These are phyloP conservation scores for Parnassius mnemosyne DNA, from an alignment of 2,888 invertebrate species.

Conservation along the genomic window DNA sequence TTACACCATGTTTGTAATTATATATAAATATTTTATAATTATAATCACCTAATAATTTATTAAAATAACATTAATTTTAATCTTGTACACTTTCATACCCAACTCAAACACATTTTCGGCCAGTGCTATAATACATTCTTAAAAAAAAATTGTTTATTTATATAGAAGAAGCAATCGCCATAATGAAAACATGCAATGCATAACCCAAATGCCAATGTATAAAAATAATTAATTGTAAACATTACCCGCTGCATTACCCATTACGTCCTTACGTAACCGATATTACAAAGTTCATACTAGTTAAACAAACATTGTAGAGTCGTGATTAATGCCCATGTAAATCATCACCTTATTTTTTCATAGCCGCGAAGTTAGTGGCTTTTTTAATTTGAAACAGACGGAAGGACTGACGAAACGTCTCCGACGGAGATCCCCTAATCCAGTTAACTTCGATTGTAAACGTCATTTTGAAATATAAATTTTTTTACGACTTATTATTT, in stretches of 20 bases:
- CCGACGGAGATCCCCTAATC: constrained; percentile 4
- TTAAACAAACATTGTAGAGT: constrained; percentile 30
- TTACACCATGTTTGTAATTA: too few species aligned
- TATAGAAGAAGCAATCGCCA: too few species aligned
- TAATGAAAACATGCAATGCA: too few species aligned
- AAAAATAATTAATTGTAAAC: constrained; percentile 8
- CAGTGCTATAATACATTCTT: too few species aligned
- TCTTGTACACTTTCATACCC: too few species aligned
- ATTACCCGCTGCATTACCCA: constrained; percentile 3
- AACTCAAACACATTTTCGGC: too few species aligned
- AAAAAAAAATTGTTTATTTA: too few species aligned
- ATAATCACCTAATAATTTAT: too few species aligned
- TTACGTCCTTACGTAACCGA: constrained; percentile 12
- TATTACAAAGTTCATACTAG: constrained; percentile 18
- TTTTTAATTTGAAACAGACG: constrained; percentile 61
- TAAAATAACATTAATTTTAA: too few species aligned
- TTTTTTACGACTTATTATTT: constrained; percentile 25
- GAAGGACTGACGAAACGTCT: constrained; percentile 16
- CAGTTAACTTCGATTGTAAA: constrained; percentile 27
- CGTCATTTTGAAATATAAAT: constrained; percentile 22
- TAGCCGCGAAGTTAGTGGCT: constrained; percentile 43
- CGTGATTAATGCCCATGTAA: constrained; percentile 45
- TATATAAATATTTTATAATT: too few species aligned
- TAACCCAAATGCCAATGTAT: too few species aligned
- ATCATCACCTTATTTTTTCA: constrained; percentile 44